These are phyloP conservation scores for Melitaea athalia DNA, from an alignment of 2,888 invertebrate species.

Conservation along the genomic window DNA sequence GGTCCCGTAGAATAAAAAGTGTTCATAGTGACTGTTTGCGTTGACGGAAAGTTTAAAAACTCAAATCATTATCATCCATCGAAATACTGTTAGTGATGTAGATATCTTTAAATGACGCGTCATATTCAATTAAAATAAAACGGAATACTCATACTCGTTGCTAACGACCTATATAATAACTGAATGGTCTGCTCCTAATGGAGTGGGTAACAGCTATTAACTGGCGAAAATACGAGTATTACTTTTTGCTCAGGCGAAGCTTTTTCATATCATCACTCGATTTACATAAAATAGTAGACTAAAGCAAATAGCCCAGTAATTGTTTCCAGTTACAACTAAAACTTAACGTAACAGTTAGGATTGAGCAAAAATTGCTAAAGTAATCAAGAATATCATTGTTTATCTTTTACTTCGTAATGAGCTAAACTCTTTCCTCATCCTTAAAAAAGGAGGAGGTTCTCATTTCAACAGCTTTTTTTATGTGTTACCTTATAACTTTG, in stretches of 20 bases:
- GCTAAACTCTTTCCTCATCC: too few relatives aligned
- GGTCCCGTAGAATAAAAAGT: too few relatives aligned
- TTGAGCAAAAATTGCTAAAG: not conserved
- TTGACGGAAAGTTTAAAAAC: too few relatives aligned
- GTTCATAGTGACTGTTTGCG: too few relatives aligned
- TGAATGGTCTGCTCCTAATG: slow-evolving; percentile 22
- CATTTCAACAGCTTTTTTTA: too few relatives aligned
- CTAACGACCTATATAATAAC: slow-evolving; percentile 27
- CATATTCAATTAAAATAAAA: slow-evolving; percentile 22
- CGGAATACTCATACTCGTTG: slow-evolving; percentile 17
- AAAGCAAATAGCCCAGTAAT: not conserved
- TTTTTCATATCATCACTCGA: not conserved
- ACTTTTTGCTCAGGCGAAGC: slow-evolving; percentile 12
- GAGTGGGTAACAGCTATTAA: slow-evolving; percentile 26
- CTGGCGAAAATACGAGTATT: slow-evolving; percentile 15
- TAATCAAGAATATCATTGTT: not conserved
- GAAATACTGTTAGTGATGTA: not conserved
- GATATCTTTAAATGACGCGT: slow-evolving; percentile 10
- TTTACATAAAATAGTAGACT: slow-evolving; percentile 1
- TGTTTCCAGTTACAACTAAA: not conserved
- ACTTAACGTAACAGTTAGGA: not conserved
- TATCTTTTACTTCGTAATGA: too few relatives aligned
- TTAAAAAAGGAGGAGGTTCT: too few relatives aligned
- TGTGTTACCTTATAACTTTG: too few relatives aligned
- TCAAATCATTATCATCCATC: not conserved